Evolutionary conservation across 1,140 invertebrate species (phyloP).

Genomic region (Papilio polyxenes): DNA sequence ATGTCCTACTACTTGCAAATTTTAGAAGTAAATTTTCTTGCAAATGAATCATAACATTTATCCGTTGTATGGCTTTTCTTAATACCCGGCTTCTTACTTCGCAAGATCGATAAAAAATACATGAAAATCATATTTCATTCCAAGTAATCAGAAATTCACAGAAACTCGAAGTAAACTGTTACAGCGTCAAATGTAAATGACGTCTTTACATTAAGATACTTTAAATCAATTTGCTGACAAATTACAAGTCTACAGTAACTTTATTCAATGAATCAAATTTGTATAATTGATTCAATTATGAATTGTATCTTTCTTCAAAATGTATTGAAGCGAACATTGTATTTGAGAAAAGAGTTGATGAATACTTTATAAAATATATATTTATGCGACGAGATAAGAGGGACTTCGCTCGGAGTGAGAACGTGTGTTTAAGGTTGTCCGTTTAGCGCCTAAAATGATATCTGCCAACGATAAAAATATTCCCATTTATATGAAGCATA

Average conservation of each 20-base stretch:
- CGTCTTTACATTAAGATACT: constrained; percentile 24
- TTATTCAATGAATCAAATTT: constrained; percentile 30
- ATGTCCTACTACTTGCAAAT: no score
- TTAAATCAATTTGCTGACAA: constrained; percentile 31
- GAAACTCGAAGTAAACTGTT: constrained; percentile 15
- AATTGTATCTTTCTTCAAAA: constrained; percentile 1
- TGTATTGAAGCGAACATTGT: constrained; percentile 21
- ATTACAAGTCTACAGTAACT: constrained; percentile 32
- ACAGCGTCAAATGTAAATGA: constrained; percentile 27
- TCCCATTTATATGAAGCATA: background rate
- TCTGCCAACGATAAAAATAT: background rate
- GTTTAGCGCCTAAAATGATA: background rate
- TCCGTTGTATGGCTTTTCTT: background rate
- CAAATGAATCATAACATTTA: background rate
- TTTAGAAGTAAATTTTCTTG: no score
- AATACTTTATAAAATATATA: constrained; percentile 13
- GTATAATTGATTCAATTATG: constrained; percentile 30
- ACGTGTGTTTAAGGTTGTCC: background rate
- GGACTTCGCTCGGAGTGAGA: background rate
- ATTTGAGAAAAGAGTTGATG: constrained; percentile 16
- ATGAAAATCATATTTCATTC: background rate
- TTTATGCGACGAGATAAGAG: background rate
- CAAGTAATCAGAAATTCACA: background rate
- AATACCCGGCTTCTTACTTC: background rate
- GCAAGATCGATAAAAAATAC: background rate